These are phyloP conservation scores for Hozukius guyotensis DNA, from an alignment of 2,797 vertebrate genomes.

Conservation along the genomic window DNA sequence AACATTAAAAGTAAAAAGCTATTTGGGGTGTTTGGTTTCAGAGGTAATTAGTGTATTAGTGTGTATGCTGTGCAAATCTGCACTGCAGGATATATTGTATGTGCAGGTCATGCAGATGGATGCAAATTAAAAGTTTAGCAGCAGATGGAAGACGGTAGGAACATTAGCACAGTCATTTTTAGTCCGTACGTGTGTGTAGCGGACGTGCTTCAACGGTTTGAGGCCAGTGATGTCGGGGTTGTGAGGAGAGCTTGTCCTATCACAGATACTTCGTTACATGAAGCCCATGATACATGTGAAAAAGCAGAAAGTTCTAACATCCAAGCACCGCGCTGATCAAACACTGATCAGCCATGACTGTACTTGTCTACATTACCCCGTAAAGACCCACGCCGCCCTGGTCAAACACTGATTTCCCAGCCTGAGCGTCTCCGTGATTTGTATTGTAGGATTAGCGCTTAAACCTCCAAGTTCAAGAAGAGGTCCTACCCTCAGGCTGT, in stretches of 20 bases:
- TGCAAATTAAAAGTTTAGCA: conserved; percentile 17
- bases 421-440: conserved; percentile 9
- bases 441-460: conserved; percentile 49
- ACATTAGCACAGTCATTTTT: conserved; percentile 23
- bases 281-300: not conserved
- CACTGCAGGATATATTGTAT: conserved; percentile 8
- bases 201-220: not conserved
- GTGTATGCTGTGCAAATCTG: conserved; percentile 13
- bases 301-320: not conserved
- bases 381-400: conserved; percentile 20
- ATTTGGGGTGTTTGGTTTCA: conserved; percentile 20
- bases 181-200: conserved; percentile 9
- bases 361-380: conserved; percentile 21
- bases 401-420: conserved; percentile 54
- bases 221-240: conserved; percentile 11
- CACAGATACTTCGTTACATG: conserved; percentile 6
- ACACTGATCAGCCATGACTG: conserved; percentile 6
- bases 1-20: conserved; percentile 18
- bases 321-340: not conserved
- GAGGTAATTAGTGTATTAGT: conserved; percentile 20
- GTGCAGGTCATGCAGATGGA: conserved; percentile 17
- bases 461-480: conserved; percentile 42
- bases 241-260: not conserved
- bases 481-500: conserved; percentile 53
- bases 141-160: conserved; percentile 24